These are phyloP conservation scores for Thunnus thynnus DNA, from an alignment of 2,113 vertebrate genomes.

Conservation along the genomic window DNA sequence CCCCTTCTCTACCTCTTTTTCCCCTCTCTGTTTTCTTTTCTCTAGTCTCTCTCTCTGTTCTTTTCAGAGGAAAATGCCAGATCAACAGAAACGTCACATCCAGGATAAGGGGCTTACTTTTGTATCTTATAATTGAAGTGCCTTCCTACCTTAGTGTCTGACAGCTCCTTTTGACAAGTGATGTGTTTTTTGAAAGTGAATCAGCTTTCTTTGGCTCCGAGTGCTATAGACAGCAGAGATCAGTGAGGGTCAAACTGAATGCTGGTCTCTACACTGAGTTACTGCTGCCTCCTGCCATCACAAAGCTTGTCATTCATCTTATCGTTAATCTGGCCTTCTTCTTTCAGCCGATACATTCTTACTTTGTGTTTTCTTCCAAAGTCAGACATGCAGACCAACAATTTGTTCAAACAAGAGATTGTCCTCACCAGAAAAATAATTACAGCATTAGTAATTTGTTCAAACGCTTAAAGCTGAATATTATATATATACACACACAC, in stretches of 20 bases:
- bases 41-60: conserved; percentile 42
- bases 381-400: conserved; percentile 3
- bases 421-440: neutral
- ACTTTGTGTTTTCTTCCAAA: conserved; percentile 9
- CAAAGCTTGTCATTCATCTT: conserved; percentile 78
- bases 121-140: conserved; percentile 82
- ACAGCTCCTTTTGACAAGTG: conserved; percentile 82
- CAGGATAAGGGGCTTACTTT: conserved; percentile 72
- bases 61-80: conserved; percentile 74
- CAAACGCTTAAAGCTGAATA: conserved; percentile 16
- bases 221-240: conserved; percentile 81
- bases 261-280: conserved; percentile 72
- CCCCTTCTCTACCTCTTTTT: conserved; percentile 3
- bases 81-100: conserved; percentile 83
- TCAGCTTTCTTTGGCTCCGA: conserved; percentile 80
- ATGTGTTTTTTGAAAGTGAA: conserved; percentile 82
- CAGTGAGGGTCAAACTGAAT: conserved; percentile 81
- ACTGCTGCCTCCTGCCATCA: conserved; percentile 76
- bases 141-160: conserved; percentile 80
- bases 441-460: neutral
- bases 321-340: conserved; percentile 67
- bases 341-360: conserved; percentile 40
- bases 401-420: neutral
- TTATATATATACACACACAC: neutral
- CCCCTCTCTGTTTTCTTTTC: neutral